phyloP scores from a whole-genome alignment of 2,888 invertebrate species.

The Acholoe squamosa region DNA sequence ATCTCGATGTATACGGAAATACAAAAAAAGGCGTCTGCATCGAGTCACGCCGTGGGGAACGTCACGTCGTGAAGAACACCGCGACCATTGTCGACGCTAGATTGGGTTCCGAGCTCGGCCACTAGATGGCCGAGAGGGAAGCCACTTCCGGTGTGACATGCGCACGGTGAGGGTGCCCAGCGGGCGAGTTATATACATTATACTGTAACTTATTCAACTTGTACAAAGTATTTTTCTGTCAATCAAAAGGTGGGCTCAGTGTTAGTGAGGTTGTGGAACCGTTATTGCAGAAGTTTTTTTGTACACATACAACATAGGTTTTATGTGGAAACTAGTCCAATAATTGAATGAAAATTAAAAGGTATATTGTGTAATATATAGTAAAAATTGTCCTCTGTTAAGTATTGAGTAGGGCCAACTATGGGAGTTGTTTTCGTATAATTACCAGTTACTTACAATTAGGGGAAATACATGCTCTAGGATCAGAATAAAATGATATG shows the following conservation, averaged over 20 bases:
- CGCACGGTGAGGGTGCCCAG: background rate
- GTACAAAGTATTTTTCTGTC: slow-evolving; percentile 62
- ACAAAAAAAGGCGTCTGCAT: background rate
- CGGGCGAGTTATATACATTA: slow-evolving; percentile 22
- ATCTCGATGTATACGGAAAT: background rate
- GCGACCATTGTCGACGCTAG: background rate
- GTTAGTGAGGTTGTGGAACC: slow-evolving; percentile 55
- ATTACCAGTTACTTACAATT: background rate
- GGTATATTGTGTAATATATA: background rate
- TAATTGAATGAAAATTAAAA: background rate
- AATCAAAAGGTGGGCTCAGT: slow-evolving; percentile 61
- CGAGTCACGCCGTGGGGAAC: background rate
- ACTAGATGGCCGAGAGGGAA: background rate
- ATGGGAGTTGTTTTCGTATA: background rate
- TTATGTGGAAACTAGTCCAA: slow-evolving; percentile 46
- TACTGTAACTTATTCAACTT: slow-evolving; percentile 57
- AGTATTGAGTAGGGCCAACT: background rate
- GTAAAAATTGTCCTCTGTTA: background rate
- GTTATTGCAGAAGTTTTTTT: slow-evolving; percentile 11
- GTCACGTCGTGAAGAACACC: background rate
- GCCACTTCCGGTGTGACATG: slow-evolving; percentile 19
- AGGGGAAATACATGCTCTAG: background rate
- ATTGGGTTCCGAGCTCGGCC: background rate
- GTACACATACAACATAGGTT: background rate
- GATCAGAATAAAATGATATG: background rate